Percentiles rank a stretch among this genome's conserved stretches.
Conservation (phyloP, 1,140 invertebrate genomes). For the Vanessa atalanta region DNA sequence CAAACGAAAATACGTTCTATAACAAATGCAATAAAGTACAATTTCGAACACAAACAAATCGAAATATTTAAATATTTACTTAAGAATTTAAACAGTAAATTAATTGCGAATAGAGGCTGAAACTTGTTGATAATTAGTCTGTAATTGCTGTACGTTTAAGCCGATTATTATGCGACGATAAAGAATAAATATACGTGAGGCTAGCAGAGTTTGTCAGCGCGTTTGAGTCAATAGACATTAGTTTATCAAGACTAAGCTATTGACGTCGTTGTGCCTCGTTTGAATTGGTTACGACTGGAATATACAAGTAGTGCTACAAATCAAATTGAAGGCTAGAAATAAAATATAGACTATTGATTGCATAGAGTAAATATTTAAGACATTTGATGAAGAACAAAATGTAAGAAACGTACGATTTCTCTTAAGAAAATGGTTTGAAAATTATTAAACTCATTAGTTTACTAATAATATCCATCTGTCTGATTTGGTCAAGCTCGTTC, state of each 20-base stretch:
- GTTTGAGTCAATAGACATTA: constrained; percentile 39
- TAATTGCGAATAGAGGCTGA: constrained; percentile 29
- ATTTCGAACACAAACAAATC: not conserved
- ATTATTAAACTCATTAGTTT: too few species aligned
- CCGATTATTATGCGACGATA: constrained; percentile 23
- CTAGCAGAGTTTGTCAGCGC: constrained; percentile 31
- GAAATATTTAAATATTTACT: constrained; percentile 24
- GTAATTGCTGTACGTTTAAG: constrained; percentile 28
- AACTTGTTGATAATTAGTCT: constrained; percentile 19
- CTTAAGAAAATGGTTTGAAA: too few species aligned
- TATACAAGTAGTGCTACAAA: too few species aligned
- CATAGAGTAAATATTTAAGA: too few species aligned
- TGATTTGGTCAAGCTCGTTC: too few species aligned
- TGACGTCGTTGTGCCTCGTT: constrained; percentile 12
- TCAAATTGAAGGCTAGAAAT: too few species aligned
- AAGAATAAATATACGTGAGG: constrained; percentile 38
- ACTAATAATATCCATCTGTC: too few species aligned
- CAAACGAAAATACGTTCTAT: constrained; percentile 2
- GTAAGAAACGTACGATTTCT: too few species aligned
- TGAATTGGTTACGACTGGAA: not conserved
- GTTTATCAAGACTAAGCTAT: constrained; percentile 22
- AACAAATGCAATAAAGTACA: not conserved
- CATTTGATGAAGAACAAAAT: too few species aligned
- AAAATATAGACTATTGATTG: too few species aligned
- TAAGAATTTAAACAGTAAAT: constrained; percentile 24